Conservation (phyloP, 2,888 invertebrate species). For the Zygaena filipendulae region DNA sequence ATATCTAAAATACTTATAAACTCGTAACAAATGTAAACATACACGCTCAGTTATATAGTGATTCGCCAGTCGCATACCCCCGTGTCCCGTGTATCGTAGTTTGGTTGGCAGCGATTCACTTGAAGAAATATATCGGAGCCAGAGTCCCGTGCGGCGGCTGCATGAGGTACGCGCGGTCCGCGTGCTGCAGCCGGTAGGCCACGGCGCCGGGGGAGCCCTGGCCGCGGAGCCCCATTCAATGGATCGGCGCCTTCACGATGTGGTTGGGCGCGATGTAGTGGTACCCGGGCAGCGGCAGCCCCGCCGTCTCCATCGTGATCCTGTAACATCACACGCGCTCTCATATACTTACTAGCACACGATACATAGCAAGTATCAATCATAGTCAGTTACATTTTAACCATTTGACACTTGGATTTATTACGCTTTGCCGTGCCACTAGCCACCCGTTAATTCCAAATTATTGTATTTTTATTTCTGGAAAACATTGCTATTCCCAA, state of each 20-base stretch:
- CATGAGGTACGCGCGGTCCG: constrained; percentile 25
- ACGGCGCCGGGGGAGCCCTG: constrained; percentile 33
- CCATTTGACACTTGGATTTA: too few relatives aligned
- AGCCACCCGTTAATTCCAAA: too few relatives aligned
- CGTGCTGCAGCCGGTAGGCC: constrained; percentile 31
- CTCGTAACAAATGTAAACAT: constrained; percentile 70
- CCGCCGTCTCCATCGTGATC: constrained; percentile 96
- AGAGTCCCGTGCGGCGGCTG: constrained; percentile 43
- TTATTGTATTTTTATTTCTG: too few relatives aligned
- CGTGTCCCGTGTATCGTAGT: constrained; percentile 33
- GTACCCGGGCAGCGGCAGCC: constrained; percentile 89
- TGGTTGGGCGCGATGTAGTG: constrained; percentile 94
- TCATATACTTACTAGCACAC: neutral
- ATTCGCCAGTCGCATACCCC: constrained; percentile 44
- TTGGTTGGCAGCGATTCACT: constrained; percentile 40
- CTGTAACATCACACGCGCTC: constrained; percentile 65
- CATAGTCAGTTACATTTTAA: constrained; percentile 5
- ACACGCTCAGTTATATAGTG: constrained; percentile 44
- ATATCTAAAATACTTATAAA: constrained; percentile 77
- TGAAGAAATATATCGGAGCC: constrained; percentile 54
- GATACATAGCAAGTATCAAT: too few relatives aligned
- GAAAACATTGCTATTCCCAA: too few relatives aligned
- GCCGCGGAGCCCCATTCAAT: constrained; percentile 71
- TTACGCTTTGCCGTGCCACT: too few relatives aligned
- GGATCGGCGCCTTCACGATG: constrained; percentile 92